Conservation (phyloP, 2,113 vertebrate species). For the Corythoichthys haematopterus region DNA sequence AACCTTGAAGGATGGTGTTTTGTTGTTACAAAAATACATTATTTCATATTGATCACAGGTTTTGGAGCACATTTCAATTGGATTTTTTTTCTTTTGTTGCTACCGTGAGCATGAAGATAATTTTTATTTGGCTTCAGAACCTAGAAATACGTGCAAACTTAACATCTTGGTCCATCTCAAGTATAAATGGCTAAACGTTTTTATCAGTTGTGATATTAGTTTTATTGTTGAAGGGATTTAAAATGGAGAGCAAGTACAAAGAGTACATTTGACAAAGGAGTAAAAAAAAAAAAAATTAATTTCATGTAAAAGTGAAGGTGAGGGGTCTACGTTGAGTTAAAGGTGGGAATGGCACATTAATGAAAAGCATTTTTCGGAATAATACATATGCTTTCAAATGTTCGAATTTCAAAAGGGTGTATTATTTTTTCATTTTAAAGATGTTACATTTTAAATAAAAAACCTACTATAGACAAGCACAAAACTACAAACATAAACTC, state of each 20-base stretch:
- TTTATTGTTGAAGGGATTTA: slow-evolving; percentile 53
- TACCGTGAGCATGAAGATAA: slow-evolving; percentile 12
- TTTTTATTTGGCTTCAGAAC: slow-evolving; percentile 61
- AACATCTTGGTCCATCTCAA: slow-evolving; percentile 73
- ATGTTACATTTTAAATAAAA: slow-evolving; percentile 54
- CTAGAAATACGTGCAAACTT: slow-evolving; percentile 72
- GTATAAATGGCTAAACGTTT: slow-evolving; percentile 53
- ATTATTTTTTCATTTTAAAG: slow-evolving; percentile 58
- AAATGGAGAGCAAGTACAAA: slow-evolving; percentile 13
- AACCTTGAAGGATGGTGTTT: slow-evolving; percentile 12
- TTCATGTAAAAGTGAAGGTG: slow-evolving; percentile 29
- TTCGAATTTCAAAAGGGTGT: slow-evolving; percentile 32
- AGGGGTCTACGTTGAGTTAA: slow-evolving; percentile 36
- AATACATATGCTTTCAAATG: slow-evolving; percentile 54
- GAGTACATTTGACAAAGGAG: not conserved
- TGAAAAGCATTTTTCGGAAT: slow-evolving; percentile 39
- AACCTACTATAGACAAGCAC: slow-evolving; percentile 64
- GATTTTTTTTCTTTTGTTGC: slow-evolving; percentile 18
- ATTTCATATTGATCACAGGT: slow-evolving; percentile 27
- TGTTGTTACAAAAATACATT: slow-evolving; percentile 53
- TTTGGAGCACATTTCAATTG: slow-evolving; percentile 41
- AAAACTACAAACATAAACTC: slow-evolving; percentile 58
- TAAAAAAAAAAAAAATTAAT: slow-evolving; percentile 18
- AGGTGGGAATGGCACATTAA: slow-evolving; percentile 45
- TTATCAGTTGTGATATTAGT: slow-evolving; percentile 47